These are phyloP conservation scores for Ophioninae sp. DNA, from an alignment of 2,888 invertebrate genomes.

Conservation along the genomic window DNA sequence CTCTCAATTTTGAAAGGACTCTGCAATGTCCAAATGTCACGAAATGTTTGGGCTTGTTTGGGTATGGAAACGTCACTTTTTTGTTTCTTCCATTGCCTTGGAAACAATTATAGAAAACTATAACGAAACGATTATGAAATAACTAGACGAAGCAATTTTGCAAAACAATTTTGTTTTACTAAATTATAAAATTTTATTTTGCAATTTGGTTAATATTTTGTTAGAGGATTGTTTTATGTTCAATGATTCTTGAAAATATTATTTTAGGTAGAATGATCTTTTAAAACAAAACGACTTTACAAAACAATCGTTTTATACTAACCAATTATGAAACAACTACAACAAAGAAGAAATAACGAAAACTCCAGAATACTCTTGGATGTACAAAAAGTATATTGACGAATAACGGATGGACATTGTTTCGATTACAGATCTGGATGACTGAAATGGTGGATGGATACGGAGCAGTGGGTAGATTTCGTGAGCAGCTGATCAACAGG, in stretches of 20 bases:
- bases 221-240: no score
- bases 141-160: no score
- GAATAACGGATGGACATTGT: slow-evolving; percentile 2
- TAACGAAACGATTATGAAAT: background rate
- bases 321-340: background rate
- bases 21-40: background rate
- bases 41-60: background rate
- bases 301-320: no score
- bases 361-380: background rate
- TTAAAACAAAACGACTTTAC: no score
- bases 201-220: no score
- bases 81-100: slow-evolving; percentile 33
- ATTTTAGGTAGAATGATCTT: no score
- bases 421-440: background rate
- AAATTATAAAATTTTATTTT: no score
- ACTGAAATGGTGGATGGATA: background rate
- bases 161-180: no score
- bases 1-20: slow-evolving; percentile 43
- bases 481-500: slow-evolving; percentile 17
- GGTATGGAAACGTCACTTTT: background rate
- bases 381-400: slow-evolving; percentile 20
- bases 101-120: slow-evolving; percentile 18
- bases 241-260: no score
- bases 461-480: background rate
- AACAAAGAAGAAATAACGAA: background rate